Conservation (phyloP, 2,888 invertebrate species). For the Iphiclides podalirius region DNA sequence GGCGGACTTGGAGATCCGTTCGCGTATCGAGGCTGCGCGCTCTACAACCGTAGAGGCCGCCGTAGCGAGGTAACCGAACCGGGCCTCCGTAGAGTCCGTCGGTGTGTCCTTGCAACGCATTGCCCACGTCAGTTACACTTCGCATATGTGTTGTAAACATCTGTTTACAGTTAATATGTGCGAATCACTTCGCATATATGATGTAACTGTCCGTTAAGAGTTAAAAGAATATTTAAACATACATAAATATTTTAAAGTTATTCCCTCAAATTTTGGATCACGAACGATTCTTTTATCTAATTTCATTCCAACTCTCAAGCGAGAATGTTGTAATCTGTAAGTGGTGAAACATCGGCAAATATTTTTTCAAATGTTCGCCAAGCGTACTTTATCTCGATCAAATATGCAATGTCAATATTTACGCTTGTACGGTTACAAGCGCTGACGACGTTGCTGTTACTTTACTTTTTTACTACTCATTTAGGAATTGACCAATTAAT, state of each 20-base stretch:
- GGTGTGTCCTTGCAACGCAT: constrained; percentile 52
- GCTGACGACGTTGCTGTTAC: not conserved
- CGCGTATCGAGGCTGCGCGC: constrained; percentile 37
- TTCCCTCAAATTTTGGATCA: not conserved
- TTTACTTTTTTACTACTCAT: too few relatives aligned
- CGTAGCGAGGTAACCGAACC: constrained; percentile 56
- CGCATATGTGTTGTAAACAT: not conserved
- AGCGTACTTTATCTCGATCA: constrained; percentile 8
- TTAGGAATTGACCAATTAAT: too few relatives aligned
- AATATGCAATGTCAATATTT: constrained; percentile 6
- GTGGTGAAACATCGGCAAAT: constrained; percentile 5
- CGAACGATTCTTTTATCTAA: not conserved
- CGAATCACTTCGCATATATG: too few relatives aligned
- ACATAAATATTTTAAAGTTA: too few relatives aligned
- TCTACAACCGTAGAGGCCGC: constrained; percentile 50
- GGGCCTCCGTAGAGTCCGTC: constrained; percentile 47
- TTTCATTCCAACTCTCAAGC: not conserved
- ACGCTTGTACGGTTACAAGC: not conserved
- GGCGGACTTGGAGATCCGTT: constrained; percentile 32
- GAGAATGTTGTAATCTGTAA: not conserved
- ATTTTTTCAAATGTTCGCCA: constrained; percentile 14
- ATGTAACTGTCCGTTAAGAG: not conserved
- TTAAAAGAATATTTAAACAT: too few relatives aligned
- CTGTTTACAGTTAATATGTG: not conserved
- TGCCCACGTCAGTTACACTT: not conserved